Evolutionary conservation across 2,888 invertebrate species (phyloP), one percentile per base, ranked within the genome.

Genomic region (Pyralis farinalis): DNA sequence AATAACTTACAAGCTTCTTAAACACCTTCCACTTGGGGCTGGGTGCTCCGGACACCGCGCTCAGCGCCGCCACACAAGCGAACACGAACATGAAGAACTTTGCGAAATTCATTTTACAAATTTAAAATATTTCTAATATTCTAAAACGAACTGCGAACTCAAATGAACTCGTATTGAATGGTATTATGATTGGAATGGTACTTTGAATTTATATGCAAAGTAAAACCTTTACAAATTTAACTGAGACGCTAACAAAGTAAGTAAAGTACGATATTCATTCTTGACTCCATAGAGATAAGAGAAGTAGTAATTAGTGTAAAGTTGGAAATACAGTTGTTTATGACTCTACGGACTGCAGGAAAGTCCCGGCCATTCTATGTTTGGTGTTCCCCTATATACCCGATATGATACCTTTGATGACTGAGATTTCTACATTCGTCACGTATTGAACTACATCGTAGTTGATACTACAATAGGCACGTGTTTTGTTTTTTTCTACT

Each of bases 1-100:
- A 41, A 33, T 9, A 32, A 70, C 71, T 77, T 57, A 79, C 79
- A 58, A 79, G 53, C 64, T 69, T 78, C 50, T 77, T 78, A 41
- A 76, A 75, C 5, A 69, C 41, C 35, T 70, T 78, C 74, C 75
- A 75, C 43, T 55, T 56, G 0, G 78, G 77, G 21, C 64, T 60
- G 0, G 72, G 76, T 6, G 70, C 70, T 1, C 65, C 74, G 1
- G 68, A 55, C 0, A 72, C 74, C 3, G 62, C 40, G 11, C 53
- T 53, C 41, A 76, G 34, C 11, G 62, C 70, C 42, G 74, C 42
- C 30, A 71, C 49, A 42, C 72, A 62, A 41, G 69, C 66, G 42
- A 71, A 71, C 12, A 69, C 61, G 45, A 75, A 67, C 34, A 74
- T 63, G 3, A 76, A 55, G 25, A 76, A 37, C 33, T 55, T 60